Conservation (phyloP, 2,113 vertebrate species). For the Cyprichromis sp. region DNA sequence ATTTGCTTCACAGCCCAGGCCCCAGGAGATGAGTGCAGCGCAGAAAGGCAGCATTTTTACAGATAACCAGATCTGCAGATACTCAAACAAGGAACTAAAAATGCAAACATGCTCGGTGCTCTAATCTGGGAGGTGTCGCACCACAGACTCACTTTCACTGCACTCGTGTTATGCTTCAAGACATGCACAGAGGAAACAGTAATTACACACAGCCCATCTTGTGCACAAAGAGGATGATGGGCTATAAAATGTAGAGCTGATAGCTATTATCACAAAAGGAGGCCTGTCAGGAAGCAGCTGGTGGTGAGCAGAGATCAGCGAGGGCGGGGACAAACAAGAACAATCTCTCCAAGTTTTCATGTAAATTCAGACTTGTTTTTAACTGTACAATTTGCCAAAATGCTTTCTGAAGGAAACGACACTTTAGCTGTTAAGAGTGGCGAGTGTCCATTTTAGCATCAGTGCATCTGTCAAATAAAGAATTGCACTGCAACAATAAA, state of each 20-base stretch:
- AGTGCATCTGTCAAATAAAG: neutral
- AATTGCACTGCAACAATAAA: neutral
- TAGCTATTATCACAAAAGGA: neutral
- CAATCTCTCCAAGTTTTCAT: neutral
- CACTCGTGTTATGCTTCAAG: neutral
- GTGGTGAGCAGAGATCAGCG: neutral
- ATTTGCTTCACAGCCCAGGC: neutral
- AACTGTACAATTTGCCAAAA: neutral
- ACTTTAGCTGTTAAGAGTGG: neutral
- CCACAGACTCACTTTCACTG: neutral
- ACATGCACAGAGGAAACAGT: neutral
- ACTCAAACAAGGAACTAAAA: neutral
- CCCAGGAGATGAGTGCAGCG: accelerated
- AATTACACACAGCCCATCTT: neutral
- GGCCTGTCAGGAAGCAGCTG: constrained; percentile 3
- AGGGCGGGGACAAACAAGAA: neutral
- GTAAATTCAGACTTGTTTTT: neutral
- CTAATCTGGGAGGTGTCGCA: neutral
- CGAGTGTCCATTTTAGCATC: neutral
- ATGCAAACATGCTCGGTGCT: neutral
- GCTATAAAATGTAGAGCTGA: neutral
- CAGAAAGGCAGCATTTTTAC: neutral
- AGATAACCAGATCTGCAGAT: neutral
- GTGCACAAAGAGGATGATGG: neutral
- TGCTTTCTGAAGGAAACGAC: neutral